These are phyloP conservation scores for Protaetia brevitarsis DNA, from an alignment of 1,140 invertebrate species.

Conservation along the genomic window DNA sequence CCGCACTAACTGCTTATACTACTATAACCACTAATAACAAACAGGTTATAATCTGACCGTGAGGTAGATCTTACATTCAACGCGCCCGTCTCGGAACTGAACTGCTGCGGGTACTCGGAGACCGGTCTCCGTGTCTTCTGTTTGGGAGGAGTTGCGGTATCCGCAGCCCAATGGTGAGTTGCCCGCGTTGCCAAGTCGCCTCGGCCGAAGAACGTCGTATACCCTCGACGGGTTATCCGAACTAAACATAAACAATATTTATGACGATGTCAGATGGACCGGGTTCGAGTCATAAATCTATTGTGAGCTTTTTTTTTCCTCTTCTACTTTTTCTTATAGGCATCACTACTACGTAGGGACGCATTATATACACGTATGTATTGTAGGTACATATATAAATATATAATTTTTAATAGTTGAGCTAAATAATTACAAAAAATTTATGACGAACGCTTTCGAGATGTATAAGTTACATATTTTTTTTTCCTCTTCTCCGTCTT, in stretches of 20 bases:
- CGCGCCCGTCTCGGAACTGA: slow-evolving; percentile 33
- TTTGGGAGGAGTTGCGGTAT: slow-evolving; percentile 42
- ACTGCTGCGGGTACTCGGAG: slow-evolving; percentile 26
- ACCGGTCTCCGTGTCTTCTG: slow-evolving; percentile 22
- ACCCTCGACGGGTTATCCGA: slow-evolving; percentile 29
- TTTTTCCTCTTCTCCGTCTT: too few relatives aligned
- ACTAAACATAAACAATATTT: slow-evolving; percentile 48
- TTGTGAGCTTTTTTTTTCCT: slow-evolving; percentile 36
- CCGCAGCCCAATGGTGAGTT: slow-evolving; percentile 34
- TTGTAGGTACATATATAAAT: too few relatives aligned
- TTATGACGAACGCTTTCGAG: too few relatives aligned
- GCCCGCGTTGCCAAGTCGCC: slow-evolving; percentile 37
- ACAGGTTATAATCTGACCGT: slow-evolving; percentile 31
- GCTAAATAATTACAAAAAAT: too few relatives aligned
- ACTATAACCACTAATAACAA: not conserved
- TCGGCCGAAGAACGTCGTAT: slow-evolving; percentile 30
- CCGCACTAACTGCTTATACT: too few relatives aligned
- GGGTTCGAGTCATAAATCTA: slow-evolving; percentile 46
- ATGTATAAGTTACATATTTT: too few relatives aligned
- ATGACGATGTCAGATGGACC: slow-evolving; percentile 44
- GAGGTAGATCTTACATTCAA: not conserved
- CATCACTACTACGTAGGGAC: too few relatives aligned
- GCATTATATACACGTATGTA: too few relatives aligned
- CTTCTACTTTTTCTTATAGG: not conserved
- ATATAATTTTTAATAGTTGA: too few relatives aligned